phyloP scores from a whole-genome alignment of 2,113 vertebrate species.

The Silurus meridionalis region DNA sequence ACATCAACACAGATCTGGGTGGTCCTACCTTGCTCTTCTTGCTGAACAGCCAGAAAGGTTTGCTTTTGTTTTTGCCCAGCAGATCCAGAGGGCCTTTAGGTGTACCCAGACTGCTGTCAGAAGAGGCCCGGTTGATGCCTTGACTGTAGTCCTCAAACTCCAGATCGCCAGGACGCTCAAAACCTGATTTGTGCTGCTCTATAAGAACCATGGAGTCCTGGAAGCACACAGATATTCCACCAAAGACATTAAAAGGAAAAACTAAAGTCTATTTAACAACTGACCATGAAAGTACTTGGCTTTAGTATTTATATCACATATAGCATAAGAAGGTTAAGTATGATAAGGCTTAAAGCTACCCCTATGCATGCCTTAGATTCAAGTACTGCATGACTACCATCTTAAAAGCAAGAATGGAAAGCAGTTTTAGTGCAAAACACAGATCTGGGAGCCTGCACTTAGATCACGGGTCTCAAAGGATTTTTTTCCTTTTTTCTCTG shows the following conservation, averaged over 20 bases:
- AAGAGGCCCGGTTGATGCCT: slow-evolving; percentile 82
- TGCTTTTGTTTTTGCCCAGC: slow-evolving; percentile 74
- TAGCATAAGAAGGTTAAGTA: not conserved
- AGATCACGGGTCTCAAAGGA: not conserved
- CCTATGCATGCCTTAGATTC: not conserved
- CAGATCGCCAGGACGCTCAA: slow-evolving; percentile 82
- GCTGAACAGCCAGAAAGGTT: slow-evolving; percentile 84
- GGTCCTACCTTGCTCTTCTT: slow-evolving; percentile 86
- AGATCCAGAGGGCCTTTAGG: slow-evolving; percentile 78
- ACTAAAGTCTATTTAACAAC: not conserved
- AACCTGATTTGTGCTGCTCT: slow-evolving; percentile 87
- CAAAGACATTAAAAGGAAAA: not conserved
- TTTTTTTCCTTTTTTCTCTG: not conserved
- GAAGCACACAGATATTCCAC: slow-evolving; percentile 1
- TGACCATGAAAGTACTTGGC: not conserved
- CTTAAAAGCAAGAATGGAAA: not conserved
- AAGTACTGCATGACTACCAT: not conserved
- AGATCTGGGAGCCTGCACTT: not conserved
- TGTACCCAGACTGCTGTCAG: slow-evolving; percentile 84
- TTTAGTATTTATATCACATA: not conserved
- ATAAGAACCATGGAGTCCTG: slow-evolving; percentile 84
- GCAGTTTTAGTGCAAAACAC: not conserved
- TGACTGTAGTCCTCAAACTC: slow-evolving; percentile 92
- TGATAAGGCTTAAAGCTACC: not conserved
- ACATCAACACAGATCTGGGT: not conserved